phyloP scores from a whole-genome alignment of 2,888 invertebrate genomes.

The Apamea epomidion region DNA sequence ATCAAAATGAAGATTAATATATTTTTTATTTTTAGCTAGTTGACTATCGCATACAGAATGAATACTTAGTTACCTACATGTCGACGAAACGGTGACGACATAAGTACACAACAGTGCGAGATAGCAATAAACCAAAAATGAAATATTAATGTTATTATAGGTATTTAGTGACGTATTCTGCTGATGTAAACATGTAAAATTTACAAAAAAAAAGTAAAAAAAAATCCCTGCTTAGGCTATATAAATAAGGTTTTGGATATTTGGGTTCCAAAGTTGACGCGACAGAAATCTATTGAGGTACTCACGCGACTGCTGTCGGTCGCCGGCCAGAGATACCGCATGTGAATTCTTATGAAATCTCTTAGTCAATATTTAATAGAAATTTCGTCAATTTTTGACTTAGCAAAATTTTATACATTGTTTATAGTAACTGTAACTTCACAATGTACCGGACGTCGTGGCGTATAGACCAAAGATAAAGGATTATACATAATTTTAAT shows the following conservation, averaged over 20 bases:
- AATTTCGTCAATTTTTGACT: constrained; percentile 90
- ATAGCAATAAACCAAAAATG: constrained; percentile 91
- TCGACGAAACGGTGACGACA: constrained; percentile 72
- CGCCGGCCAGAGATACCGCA: constrained; percentile 82
- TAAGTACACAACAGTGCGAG: constrained; percentile 83
- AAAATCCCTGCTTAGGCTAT: constrained; percentile 89
- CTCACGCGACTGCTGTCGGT: constrained; percentile 77
- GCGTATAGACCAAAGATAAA: constrained; percentile 89
- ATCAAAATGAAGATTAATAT: constrained; percentile 89
- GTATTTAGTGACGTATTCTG: constrained; percentile 89
- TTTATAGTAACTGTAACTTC: constrained; percentile 87
- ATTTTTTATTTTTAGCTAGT: constrained; percentile 91
- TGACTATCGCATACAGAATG: constrained; percentile 87
- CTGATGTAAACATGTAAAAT: constrained; percentile 89
- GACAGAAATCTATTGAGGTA: constrained; percentile 83
- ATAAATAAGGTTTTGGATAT: constrained; percentile 87
- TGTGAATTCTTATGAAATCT: constrained; percentile 90
- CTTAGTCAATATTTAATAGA: constrained; percentile 90
- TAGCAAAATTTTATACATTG: constrained; percentile 90
- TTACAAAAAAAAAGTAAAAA: constrained; percentile 85
- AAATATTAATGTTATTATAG: constrained; percentile 88
- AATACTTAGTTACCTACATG: constrained; percentile 83
- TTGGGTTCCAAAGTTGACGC: constrained; percentile 85
- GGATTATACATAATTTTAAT: constrained; percentile 87
- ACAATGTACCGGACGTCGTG: constrained; percentile 86